Evolutionary conservation across 2,797 vertebrate genomes (phyloP).

Genomic region (Oophaga sylvatica): DNA sequence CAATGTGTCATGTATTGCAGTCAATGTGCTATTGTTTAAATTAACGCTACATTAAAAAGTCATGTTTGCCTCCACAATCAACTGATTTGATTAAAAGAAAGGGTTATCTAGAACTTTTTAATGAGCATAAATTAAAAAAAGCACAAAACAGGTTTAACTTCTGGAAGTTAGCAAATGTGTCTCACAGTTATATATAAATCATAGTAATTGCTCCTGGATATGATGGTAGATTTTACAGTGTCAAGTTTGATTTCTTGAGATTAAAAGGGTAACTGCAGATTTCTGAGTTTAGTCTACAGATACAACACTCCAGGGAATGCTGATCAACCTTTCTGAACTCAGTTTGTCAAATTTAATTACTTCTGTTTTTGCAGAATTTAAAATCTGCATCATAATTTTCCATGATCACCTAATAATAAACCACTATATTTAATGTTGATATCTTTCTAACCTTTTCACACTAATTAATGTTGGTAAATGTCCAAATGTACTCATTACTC

Average conservation of each 20-base stretch:
- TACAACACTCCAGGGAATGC: background rate
- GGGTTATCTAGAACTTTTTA: no score
- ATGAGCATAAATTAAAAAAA: background rate
- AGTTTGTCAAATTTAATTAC: conserved; percentile 36
- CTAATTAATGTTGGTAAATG: conserved; percentile 48
- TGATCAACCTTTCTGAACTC: background rate
- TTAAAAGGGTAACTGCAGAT: conserved; percentile 14
- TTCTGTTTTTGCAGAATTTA: conserved; percentile 24
- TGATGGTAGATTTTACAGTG: background rate
- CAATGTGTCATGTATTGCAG: no score
- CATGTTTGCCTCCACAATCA: no score
- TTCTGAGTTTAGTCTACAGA: background rate
- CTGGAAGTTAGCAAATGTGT: no score
- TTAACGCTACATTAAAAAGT: no score
- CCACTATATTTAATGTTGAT: conserved; percentile 36
- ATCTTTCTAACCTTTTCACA: conserved; percentile 40
- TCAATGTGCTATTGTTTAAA: no score
- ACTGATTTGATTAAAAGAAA: no score
- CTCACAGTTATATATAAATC: background rate
- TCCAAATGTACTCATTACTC: conserved; percentile 39
- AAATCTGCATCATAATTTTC: conserved; percentile 26
- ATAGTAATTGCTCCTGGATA: background rate
- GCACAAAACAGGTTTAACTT: background rate
- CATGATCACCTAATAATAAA: conserved; percentile 47
- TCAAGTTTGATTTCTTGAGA: background rate